Base-by-base conservation (phyloP, 2,113 vertebrate genomes). In the Prunella fulvescens region DNA sequence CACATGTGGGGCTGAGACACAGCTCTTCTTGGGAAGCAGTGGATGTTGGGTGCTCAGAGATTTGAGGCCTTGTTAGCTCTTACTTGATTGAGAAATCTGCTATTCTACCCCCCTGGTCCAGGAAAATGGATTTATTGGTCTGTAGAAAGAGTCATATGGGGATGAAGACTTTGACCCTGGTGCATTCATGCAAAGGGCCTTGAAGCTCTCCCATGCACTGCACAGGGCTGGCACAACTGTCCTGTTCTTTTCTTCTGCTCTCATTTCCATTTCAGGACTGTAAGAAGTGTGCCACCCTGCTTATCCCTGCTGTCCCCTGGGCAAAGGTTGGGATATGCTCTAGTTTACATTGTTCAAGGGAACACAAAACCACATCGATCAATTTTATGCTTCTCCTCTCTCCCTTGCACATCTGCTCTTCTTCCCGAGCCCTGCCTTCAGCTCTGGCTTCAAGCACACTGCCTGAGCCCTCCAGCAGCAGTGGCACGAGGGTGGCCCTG, bases 331-430 rank as follows among this genome's bases (percentile, higher is more conserved):
- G 48, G 64, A 19, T 54, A 9, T 24, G 42, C 25, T 95, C 58
- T 80, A 61, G 62, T 69, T 90, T 57, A 57, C 42, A 31, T 29
- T 12, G 35, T 85, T 79, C 31, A 45, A 69, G 66, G 61, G 81
- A 89, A 79, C 64, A 47, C 39, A 79, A 77, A 73, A 85, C 58
- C 45, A 85, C 74, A 87, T 87, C 11, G 6, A 4, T 91, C 89
- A 91, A n/a, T 87, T 89, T 95, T 82, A 85, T 95, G 61, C 53
- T 87, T 92, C 79, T 92, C 62, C 61, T 81, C 37, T 86, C 48
- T 81, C 31, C 61, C 42, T 51, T 0, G 0, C 73, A 70, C 92
- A 94, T 94, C 95, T 96, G 85, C 53, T 91, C 28, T 56, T 64
- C 92, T 76, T 87, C 71, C 85, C 1, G 1, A 76, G 62, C 72